Base-by-base conservation (phyloP, 2,888 invertebrate genomes). In the Amiota mariae region DNA sequence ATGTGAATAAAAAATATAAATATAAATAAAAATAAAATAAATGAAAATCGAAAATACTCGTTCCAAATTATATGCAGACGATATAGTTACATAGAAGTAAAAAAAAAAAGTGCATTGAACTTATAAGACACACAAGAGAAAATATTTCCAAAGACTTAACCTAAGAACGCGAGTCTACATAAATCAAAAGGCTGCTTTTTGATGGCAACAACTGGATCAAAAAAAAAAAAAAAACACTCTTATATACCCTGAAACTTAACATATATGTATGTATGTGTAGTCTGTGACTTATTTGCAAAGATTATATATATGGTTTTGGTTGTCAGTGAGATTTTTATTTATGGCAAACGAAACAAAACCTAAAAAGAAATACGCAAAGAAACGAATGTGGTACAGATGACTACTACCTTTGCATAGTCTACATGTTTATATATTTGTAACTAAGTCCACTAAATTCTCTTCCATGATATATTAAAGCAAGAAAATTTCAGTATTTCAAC, bases 131-230 rank as follows among this genome's bases (percentile, higher is more conserved):
- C 24, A 2, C 24, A 13, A 61, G 61, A 6, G 12, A 83, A 83
- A 83, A 83, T 85, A 83, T 83, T 85, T 83, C 81, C 85, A 85
- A 85, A 83, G 85, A 85, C 83, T 84, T 82, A 83, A 83, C 83
- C 83, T 83, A 81, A 78, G 77, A 78, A 81, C 79, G 82, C 80
- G 85, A 82, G 80, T 84, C 84, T 83, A 82, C 84, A 85, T 83
- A 83, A 83, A 83, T 83, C 83, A 85, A 85, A 85, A 70, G 81
- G 84, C 6, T 36, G 8, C 36, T 6, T 36, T 36, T 36, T 36
- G 36, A 2, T 2, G 36, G 36, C 8, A 4, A 36, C 8, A 36
- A 36, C 66, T 61, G 15, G 56, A 18, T 24, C 70, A n/a, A 20
- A 59, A n/a, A 49, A 18, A 47, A 73, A 47, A 76, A 9, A 75